A percentile compares a stretch with the other conserved stretches of the same genome.
Conservation (phyloP, 2,113 vertebrate species). For the Martes martes region DNA sequence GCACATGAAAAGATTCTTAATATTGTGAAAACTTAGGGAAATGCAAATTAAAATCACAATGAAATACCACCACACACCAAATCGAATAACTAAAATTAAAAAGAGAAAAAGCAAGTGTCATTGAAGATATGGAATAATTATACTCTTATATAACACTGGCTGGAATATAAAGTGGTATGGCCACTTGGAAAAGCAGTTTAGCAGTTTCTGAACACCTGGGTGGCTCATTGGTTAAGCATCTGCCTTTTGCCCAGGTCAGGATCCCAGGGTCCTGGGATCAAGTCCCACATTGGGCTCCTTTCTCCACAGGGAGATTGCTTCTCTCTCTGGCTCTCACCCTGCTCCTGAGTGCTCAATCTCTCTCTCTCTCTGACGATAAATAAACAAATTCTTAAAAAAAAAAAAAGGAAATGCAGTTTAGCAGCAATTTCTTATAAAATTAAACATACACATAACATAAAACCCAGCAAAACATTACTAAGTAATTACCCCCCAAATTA, state of each 20-base stretch:
- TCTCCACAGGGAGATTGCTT: no score
- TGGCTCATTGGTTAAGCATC: no score
- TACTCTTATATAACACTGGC: neutral
- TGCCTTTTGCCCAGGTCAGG: no score
- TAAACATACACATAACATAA: neutral
- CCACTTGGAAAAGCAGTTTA: neutral
- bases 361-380: no score
- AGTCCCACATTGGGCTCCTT: no score
- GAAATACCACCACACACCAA: neutral
- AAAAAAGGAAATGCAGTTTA: neutral
- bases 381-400: no score
- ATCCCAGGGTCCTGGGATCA: no score
- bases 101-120: neutral
- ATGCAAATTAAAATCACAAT: neutral
- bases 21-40: neutral
- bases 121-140: neutral
- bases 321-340: no score
- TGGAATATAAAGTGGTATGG: neutral
- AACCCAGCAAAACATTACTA: neutral
- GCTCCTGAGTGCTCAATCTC: no score
- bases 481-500: neutral
- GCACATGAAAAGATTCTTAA: neutral
- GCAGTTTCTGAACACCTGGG: neutral
- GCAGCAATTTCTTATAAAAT: neutral
- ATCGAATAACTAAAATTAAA: neutral